phyloP scores from a whole-genome alignment of 2,797 vertebrate genomes.

The Pachyuromys duprasi region DNA sequence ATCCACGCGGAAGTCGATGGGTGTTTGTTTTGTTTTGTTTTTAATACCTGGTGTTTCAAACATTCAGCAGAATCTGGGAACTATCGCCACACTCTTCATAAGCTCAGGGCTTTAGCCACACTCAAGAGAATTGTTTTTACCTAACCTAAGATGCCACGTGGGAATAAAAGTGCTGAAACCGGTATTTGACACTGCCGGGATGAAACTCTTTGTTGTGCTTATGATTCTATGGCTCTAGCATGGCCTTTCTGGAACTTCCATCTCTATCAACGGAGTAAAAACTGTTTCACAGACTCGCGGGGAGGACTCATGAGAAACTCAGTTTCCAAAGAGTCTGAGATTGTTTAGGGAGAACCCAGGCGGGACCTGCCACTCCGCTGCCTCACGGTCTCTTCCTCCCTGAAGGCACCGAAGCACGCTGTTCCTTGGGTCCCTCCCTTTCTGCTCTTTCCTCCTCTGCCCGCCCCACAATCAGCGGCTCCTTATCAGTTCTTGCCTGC shows the following conservation, averaged over 20 bases:
- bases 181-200: background rate
- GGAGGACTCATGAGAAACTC: background rate
- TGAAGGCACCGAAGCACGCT: background rate
- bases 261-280: conserved; percentile 13
- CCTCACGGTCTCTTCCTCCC: background rate
- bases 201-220: background rate
- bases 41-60: background rate
- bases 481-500: background rate
- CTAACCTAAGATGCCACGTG: background rate
- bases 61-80: background rate
- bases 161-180: background rate
- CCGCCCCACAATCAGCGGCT: conserved; percentile 26
- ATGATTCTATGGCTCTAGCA: background rate
- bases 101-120: background rate
- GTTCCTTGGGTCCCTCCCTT: conserved; percentile 57
- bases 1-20: background rate
- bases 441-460: background rate
- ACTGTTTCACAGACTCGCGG: background rate
- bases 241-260: background rate
- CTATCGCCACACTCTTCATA: background rate
- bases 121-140: background rate
- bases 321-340: background rate
- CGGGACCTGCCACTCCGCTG: background rate
- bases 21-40: background rate
- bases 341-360: background rate